Evolutionary conservation across 2,113 vertebrate genomes (phyloP), one percentile per base, ranked within the genome.

Genomic region (Burhinus oedicnemus): DNA sequence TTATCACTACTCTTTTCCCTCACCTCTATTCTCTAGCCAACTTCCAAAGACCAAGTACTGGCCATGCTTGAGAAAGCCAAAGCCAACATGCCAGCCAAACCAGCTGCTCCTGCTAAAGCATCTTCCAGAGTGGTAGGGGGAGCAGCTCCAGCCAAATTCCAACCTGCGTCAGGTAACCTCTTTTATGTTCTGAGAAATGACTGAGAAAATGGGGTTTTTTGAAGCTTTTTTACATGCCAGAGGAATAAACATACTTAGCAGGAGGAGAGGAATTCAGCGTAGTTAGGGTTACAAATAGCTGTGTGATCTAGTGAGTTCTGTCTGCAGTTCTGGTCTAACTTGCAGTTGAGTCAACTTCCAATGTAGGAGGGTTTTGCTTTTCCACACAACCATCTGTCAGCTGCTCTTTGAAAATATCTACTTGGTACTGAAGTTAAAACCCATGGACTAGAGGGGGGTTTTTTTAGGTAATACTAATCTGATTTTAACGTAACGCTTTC

Each of bases 41-140:
- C 99, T 91, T 99, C 99, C n/a, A 99, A 99, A 98, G 99, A 99
- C 97, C 99, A 99, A 89, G 99, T 99, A 75, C 66, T 99, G 62
- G 97, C 97, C 95, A 98, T 99, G 99, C 98, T 99, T 96, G 99
- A 99, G 88, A 99, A 99, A 95, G 99, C 99, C 91, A 98, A 99
- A 97, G 97, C 98, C 11, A 98, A 98, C 86, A 99, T 99, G 99
- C 99, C 99, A 49, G 98, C 98, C 88, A 99, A 99, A 97, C 99
- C 98, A 60, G 98, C 98, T 60, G 98, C 98, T 72, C 98, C 98
- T 87, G 95, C 98, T 89, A 97, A 98, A 76, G 95, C 96, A 45
- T 95, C 98, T 68, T 98, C 98, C 45, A 99, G 98, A 97, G 93
- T 90, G 18, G 45, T 94, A 38, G 98, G 97, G 52, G 98, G 98